Conservation (phyloP, 2,113 vertebrate species). For the human (Homo sapiens) region DNA sequence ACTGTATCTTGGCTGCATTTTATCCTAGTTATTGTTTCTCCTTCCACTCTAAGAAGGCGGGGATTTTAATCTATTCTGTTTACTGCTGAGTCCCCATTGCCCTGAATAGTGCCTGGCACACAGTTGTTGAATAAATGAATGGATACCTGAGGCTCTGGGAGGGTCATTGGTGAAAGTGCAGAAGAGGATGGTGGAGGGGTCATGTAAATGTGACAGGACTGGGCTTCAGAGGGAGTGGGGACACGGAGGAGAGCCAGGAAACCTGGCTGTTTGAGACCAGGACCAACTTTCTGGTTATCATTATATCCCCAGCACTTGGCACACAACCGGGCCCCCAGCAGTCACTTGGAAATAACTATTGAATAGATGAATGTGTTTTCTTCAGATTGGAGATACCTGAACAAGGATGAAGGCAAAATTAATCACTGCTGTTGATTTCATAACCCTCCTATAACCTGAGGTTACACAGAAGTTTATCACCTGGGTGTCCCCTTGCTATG, state of each 20-base stretch:
- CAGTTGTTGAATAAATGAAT: background rate
- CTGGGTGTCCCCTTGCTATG: background rate
- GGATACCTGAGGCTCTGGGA: background rate
- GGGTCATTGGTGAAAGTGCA: background rate
- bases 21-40: background rate
- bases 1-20: background rate
- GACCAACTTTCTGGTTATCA: background rate
- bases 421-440: background rate
- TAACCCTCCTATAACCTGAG: background rate
- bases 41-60: background rate
- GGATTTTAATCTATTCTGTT: background rate
- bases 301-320: background rate
- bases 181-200: background rate
- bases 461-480: background rate
- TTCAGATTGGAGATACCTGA: background rate
- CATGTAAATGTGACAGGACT: background rate
- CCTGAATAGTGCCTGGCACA: background rate
- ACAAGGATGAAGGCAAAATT: background rate
- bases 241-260: accelerated
- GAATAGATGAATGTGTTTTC: background rate
- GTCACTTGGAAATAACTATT: background rate
- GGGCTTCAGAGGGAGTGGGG: background rate
- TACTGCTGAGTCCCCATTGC: background rate
- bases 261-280: background rate
- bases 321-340: background rate